Base-by-base conservation (phyloP, 2,888 invertebrate genomes). In the Onthophagus sagittarius region DNA sequence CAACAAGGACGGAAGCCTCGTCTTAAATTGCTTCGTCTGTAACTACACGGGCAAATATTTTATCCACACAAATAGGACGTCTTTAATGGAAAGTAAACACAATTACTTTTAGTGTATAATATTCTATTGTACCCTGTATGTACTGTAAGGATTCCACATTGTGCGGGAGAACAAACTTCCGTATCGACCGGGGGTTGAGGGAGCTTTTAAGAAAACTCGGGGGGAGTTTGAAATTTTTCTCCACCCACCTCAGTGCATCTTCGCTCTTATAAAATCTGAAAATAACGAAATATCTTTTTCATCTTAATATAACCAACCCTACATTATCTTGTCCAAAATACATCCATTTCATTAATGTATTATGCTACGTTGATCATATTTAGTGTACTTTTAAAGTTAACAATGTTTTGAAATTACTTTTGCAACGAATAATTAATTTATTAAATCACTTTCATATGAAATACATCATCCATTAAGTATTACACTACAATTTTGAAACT, bases 121-220 rank as follows among this genome's bases (percentile, higher is more conserved):
- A 53, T 53, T 53, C 39, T 53, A 53, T 53, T 53, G 39, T 53
- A 11, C 39, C 39, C 11, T 11, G 39, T 53, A 53, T 53, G 39
- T 53, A 53, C 39, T 53, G 39, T 53, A 53, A 53, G 39, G 39
- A 53, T 53, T 53, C 39, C 39, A 53, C 39, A 53, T 53, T 53
- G 39, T 53, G 39, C 39, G 67, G 67, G 67, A 31, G 67, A 67
- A 67, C 67, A 67, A 67, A 67, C 67, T 31, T 32, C 31, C 67
- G 67, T 67, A 67, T 67, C 67, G 67, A 67, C 67, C 67, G 32
- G 32, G 11, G 67, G 67, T 53, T 11, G 63, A 23, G 67, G 32
- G 15, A 32, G 67, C 67, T 67, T 67, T 67, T 67, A 67, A 67
- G 67, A 67, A 63, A 67, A 23, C 67, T 31, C 67, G 32, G 67